phyloP scores from a whole-genome alignment of 2,113 vertebrate species.

The Mungos mungo region DNA sequence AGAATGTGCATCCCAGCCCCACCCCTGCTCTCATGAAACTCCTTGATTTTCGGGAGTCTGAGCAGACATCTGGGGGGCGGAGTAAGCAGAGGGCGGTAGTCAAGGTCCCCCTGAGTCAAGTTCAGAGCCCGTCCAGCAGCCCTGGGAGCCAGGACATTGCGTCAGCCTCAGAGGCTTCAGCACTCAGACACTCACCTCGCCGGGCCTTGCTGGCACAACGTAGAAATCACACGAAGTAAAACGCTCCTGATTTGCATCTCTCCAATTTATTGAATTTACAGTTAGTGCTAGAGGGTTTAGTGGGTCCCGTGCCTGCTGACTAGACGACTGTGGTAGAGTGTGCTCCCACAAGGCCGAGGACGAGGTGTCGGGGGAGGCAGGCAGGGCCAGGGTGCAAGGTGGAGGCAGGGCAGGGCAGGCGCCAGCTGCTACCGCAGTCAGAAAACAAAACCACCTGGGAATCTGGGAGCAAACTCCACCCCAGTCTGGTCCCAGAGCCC shows the following conservation, averaged over 20 bases:
- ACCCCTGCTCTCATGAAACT: background rate
- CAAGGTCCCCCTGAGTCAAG: background rate
- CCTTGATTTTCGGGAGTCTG: background rate
- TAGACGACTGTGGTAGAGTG: background rate
- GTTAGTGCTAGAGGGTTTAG: background rate
- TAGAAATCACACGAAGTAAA: background rate
- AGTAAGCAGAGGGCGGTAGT: background rate
- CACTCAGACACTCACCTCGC: background rate
- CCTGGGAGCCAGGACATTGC: background rate
- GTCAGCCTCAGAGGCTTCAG: background rate
- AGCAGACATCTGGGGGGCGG: background rate
- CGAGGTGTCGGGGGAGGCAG: background rate
- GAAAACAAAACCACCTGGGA: background rate
- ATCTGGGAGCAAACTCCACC: background rate
- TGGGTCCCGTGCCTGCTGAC: background rate
- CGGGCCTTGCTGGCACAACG: background rate
- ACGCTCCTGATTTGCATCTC: background rate
- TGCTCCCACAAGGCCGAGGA: background rate
- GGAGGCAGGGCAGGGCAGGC: background rate
- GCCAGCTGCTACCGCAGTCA: background rate
- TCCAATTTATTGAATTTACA: background rate
- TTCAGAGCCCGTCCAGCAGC: background rate
- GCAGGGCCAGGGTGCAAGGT: background rate
- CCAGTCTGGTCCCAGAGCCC: background rate
- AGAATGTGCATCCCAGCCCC: background rate